Conservation (phyloP, 2,797 vertebrate species). For the Salarias fasciatus region DNA sequence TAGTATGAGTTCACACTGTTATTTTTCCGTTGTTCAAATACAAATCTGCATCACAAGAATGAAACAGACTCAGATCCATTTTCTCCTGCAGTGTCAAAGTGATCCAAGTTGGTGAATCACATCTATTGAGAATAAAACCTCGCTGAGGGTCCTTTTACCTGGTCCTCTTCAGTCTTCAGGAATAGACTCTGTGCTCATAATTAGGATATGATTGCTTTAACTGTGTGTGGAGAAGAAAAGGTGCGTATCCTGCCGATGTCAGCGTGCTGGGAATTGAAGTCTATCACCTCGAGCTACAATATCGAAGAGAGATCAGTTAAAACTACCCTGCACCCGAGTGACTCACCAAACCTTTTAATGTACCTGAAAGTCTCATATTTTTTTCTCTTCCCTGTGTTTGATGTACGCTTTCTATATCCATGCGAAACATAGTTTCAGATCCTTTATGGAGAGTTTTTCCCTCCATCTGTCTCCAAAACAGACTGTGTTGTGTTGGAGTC, state of each 20-base stretch:
- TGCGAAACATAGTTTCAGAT: too few species aligned
- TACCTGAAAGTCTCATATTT: not conserved
- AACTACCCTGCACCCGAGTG: slow-evolving; percentile 11
- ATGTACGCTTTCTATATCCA: too few species aligned
- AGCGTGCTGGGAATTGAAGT: slow-evolving; percentile 14
- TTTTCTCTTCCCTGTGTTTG: too few species aligned
- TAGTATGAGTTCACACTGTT: not conserved
- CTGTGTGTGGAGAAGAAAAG: slow-evolving; percentile 7
- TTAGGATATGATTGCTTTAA: slow-evolving; percentile 22
- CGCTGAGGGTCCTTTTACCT: slow-evolving; percentile 4
- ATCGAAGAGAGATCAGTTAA: slow-evolving; percentile 31
- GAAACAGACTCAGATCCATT: not conserved
- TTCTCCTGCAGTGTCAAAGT: slow-evolving; percentile 17
- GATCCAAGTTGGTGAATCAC: slow-evolving; percentile 2
- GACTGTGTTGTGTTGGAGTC: too few species aligned
- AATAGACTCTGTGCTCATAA: slow-evolving; percentile 4
- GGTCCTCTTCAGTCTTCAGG: not conserved
- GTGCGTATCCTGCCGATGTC: slow-evolving; percentile 1
- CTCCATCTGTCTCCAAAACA: too few species aligned
- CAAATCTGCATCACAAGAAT: not conserved
- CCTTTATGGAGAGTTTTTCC: too few species aligned
- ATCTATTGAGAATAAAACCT: slow-evolving; percentile 12
- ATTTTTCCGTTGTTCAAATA: not conserved
- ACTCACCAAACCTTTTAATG: slow-evolving; percentile 22
- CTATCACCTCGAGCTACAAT: slow-evolving; percentile 3